Evolutionary conservation across 2,888 invertebrate species (phyloP).

Genomic region (Ramazzottius varieornatus): DNA sequence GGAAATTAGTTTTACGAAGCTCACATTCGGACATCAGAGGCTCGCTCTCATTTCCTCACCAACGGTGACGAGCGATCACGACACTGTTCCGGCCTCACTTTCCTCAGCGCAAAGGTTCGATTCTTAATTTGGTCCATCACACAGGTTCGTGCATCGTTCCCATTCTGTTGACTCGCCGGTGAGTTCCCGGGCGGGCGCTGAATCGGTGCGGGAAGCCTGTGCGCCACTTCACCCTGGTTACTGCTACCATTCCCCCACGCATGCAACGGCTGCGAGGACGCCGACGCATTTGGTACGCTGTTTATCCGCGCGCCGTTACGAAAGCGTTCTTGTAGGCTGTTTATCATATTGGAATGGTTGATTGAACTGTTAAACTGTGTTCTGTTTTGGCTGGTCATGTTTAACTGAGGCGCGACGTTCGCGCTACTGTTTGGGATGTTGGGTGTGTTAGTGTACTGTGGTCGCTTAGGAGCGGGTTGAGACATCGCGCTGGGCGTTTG

Average conservation of each 20-base stretch:
- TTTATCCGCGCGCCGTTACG: not conserved
- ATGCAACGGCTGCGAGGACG: no score
- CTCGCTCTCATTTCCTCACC: not conserved
- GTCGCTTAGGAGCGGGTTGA: no score
- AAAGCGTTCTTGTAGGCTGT: not conserved
- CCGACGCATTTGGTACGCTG: no score
- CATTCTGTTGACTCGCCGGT: not conserved
- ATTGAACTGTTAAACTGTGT: not conserved
- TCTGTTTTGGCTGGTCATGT: not conserved
- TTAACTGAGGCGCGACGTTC: not conserved
- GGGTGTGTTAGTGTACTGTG: not conserved
- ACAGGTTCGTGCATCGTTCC: not conserved
- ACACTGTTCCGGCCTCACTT: not conserved
- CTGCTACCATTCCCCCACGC: no score
- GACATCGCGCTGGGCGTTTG: not conserved
- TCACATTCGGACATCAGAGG: no score
- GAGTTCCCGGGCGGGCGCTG: not conserved
- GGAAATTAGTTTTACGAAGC: no score
- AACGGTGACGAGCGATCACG: conserved; percentile 2
- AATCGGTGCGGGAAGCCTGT: not conserved
- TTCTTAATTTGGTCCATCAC: not conserved
- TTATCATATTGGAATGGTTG: not conserved
- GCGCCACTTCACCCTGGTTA: no score
- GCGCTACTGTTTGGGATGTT: not conserved
- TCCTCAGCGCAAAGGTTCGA: not conserved